These are phyloP conservation scores for Gnathochromis pfefferi DNA, from an alignment of 2,113 vertebrate genomes.

Conservation along the genomic window DNA sequence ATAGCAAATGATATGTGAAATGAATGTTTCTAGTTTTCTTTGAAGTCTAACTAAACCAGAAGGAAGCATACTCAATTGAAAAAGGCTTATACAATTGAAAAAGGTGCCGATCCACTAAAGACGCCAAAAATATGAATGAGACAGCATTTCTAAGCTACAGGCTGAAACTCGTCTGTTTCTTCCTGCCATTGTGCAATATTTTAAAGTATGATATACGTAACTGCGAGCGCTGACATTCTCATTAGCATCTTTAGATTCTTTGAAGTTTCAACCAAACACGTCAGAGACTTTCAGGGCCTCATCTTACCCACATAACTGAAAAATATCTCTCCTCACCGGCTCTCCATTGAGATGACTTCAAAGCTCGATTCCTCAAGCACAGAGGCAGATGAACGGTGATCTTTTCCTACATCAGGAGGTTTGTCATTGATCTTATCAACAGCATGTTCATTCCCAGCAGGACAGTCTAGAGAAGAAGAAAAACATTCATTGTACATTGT, in stretches of 20 bases:
- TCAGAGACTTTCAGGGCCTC: neutral
- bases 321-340: constrained; percentile 26
- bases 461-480: constrained; percentile 25
- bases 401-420: neutral
- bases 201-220: neutral
- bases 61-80: neutral
- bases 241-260: neutral
- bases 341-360: constrained; percentile 70
- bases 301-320: neutral
- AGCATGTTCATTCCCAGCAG: constrained; percentile 17
- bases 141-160: neutral
- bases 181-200: neutral
- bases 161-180: neutral
- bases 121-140: neutral
- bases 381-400: neutral
- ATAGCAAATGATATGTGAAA: neutral
- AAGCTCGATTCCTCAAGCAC: constrained; percentile 48
- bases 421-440: neutral
- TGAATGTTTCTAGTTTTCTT: neutral
- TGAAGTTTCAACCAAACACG: neutral
- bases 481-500: neutral
- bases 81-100: neutral
- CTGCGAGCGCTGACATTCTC: neutral
- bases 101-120: neutral
- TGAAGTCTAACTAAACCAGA: neutral